Percentiles rank a stretch among this genome's conserved stretches.
phyloP scores from a whole-genome alignment of 2,113 vertebrate genomes.

The Montifringilla adamsi region DNA sequence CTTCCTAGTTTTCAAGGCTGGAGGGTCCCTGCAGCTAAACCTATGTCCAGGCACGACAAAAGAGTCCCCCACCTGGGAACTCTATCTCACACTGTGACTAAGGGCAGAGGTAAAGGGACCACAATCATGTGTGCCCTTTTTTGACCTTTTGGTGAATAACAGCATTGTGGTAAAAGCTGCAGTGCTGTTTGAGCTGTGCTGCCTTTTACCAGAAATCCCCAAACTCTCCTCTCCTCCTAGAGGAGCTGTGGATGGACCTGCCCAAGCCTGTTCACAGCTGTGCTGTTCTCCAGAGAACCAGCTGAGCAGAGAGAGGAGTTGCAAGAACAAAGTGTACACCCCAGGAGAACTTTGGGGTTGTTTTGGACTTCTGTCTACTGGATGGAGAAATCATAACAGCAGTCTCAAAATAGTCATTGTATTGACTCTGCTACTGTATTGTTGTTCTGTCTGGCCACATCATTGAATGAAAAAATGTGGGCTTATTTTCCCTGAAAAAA shows the following conservation, averaged over 20 bases:
- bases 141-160: not conserved
- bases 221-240: not conserved
- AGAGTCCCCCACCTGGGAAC: not conserved
- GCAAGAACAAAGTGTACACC: not conserved
- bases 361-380: not conserved
- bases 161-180: not conserved
- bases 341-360: not conserved
- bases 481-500: not conserved
- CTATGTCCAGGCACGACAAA: not conserved
- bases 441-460: not conserved
- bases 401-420: not conserved
- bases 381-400: not conserved
- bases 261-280: not conserved
- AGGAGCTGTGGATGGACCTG: not conserved
- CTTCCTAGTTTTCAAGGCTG: not conserved
- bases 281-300: not conserved
- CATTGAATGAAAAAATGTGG: not conserved
- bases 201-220: not conserved
- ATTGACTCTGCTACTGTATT: not conserved
- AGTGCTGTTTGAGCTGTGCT: not conserved
- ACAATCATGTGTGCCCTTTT: rapidly evolving
- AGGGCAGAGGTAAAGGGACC: not conserved
- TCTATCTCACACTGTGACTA: not conserved
- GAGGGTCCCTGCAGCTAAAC: not conserved
- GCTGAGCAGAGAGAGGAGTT: not conserved